Conservation (phyloP, 92 coral and sea anemone genomes). For the Hydrozoanthus gracilis region DNA sequence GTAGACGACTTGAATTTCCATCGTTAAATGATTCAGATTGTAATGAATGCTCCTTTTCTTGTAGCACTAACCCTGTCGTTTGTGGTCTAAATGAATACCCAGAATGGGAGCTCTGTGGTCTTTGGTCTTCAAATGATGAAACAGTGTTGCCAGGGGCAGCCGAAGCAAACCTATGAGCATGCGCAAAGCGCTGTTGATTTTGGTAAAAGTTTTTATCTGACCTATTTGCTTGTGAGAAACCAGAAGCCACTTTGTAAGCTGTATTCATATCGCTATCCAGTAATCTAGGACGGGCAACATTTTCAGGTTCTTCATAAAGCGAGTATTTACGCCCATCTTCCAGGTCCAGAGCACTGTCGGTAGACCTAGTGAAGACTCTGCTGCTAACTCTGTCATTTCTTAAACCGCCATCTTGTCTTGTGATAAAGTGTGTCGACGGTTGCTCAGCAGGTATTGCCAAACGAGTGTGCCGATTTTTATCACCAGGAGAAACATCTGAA, state of each 20-base stretch:
- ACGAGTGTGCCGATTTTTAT: neutral
- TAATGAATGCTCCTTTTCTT: neutral
- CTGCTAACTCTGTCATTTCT: constrained; percentile 6
- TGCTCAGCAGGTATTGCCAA: constrained; percentile 15
- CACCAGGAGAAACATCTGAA: neutral
- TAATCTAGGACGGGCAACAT: neutral
- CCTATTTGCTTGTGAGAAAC: neutral
- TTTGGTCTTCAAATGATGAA: neutral
- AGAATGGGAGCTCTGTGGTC: neutral
- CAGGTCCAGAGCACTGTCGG: neutral
- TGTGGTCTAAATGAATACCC: neutral
- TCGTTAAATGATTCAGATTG: neutral
- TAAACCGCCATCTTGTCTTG: neutral
- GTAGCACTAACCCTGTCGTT: neutral
- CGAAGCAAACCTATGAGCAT: neutral
- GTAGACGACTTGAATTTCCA: neutral
- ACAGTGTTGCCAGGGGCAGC: neutral
- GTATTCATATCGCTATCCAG: neutral
- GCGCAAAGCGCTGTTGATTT: neutral
- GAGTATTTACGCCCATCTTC: neutral
- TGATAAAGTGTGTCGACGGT: neutral
- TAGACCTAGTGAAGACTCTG: constrained; percentile 4
- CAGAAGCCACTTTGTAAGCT: neutral
- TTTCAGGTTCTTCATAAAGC: constrained; percentile 26
- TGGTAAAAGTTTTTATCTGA: neutral